Conservation (phyloP, 2,113 vertebrate species). For the Misgurnus anguillicaudatus region DNA sequence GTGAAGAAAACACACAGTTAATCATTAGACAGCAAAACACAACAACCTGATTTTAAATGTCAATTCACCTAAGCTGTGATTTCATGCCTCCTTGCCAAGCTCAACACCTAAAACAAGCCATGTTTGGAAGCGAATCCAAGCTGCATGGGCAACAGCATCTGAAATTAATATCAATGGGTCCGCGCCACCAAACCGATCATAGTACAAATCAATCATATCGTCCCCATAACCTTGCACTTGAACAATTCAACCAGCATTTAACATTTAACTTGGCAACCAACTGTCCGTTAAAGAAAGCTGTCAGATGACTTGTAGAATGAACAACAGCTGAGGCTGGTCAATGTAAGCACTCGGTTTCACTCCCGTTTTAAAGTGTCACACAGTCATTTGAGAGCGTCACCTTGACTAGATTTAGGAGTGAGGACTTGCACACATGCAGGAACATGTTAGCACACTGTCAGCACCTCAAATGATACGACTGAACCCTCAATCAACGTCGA, state of each 20-base stretch:
- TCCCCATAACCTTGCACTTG: background rate
- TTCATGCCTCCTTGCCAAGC: background rate
- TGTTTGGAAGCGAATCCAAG: conserved; percentile 1
- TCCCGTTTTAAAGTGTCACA: background rate
- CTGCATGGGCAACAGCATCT: background rate
- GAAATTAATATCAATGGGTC: background rate
- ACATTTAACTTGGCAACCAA: conserved; percentile 1
- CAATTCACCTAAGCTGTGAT: background rate
- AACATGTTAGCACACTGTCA: conserved; percentile 62
- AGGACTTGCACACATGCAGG: conserved; percentile 43
- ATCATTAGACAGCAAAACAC: background rate
- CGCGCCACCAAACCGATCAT: background rate
- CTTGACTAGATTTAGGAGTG: conserved; percentile 52
- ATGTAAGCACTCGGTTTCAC: conserved; percentile 1
- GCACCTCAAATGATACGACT: conserved; percentile 21
- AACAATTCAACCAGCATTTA: background rate
- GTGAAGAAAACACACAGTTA: background rate
- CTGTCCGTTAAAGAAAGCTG: background rate
- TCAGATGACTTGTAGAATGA: conserved; percentile 13
- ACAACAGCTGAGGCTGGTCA: conserved; percentile 49
- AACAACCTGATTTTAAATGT: background rate
- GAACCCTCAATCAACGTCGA: background rate
- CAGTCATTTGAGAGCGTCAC: conserved; percentile 53
- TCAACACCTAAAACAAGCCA: background rate
- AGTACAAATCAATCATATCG: background rate